phyloP scores from a whole-genome alignment of 2,797 vertebrate species.

The Bradypus variegatus region DNA sequence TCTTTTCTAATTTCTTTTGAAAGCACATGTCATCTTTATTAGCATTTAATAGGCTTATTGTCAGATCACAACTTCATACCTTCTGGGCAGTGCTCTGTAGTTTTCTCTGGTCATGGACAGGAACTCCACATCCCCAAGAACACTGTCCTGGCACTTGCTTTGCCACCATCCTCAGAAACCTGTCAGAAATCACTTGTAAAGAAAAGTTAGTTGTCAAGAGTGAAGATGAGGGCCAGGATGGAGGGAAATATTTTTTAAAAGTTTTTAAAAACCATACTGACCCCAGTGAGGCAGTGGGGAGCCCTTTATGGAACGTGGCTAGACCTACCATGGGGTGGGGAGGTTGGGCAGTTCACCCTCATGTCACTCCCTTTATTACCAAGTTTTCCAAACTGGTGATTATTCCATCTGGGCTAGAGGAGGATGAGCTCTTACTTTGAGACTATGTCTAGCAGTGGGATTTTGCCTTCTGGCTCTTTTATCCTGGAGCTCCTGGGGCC shows the following conservation, averaged over 20 bases:
- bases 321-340: background rate
- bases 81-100: background rate
- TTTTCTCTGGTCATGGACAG: background rate
- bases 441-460: background rate
- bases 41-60: background rate
- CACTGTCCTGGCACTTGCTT: background rate
- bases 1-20: background rate
- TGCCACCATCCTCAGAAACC: background rate
- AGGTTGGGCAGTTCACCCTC: background rate
- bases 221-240: background rate
- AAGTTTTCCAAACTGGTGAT: background rate
- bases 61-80: background rate
- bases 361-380: background rate
- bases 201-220: background rate
- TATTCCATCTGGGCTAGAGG: background rate
- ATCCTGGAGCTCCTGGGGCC: background rate
- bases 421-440: background rate
- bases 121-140: background rate
- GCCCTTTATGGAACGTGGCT: background rate
- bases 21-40: background rate
- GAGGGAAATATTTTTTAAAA: background rate
- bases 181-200: background rate
- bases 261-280: background rate
- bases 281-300: background rate
- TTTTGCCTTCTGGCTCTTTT: background rate